phyloP scores from a whole-genome alignment of 2,113 vertebrate genomes.

The Podiceps cristatus region DNA sequence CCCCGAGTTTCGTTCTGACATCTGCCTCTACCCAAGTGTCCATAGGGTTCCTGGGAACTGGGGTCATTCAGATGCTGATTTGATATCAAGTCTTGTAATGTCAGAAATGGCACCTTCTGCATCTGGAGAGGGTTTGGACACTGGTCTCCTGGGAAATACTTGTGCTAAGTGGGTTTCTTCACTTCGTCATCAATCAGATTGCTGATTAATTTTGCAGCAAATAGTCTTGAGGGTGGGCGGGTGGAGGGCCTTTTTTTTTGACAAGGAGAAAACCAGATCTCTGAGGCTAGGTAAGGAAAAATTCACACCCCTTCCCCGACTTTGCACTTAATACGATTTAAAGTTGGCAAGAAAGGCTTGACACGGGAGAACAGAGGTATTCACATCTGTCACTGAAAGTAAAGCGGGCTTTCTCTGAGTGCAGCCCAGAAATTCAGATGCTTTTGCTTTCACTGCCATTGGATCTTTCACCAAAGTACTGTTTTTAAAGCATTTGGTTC shows the following conservation, averaged over 20 bases:
- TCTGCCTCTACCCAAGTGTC: too few relatives aligned
- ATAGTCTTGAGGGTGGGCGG: background rate
- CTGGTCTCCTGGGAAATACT: background rate
- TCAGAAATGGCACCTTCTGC: background rate
- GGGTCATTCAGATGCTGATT: background rate
- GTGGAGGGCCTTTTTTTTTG: background rate
- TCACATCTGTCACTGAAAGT: background rate
- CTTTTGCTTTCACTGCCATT: background rate
- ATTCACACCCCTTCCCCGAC: accelerated
- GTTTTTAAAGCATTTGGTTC: constrained; percentile 42
- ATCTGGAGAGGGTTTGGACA: background rate
- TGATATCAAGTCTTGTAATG: background rate
- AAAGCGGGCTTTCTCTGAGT: background rate
- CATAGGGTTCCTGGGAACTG: background rate
- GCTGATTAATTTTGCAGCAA: background rate
- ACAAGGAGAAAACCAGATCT: background rate
- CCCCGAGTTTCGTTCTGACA: background rate
- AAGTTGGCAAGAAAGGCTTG: background rate
- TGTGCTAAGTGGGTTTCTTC: background rate
- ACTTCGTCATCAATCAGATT: background rate
- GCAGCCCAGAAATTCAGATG: constrained; percentile 32
- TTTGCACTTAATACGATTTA: background rate
- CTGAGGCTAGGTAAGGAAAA: background rate
- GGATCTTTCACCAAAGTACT: constrained; percentile 4
- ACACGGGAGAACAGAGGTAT: background rate